Evolutionary conservation across 2,888 invertebrate genomes (phyloP), one percentile per base, ranked within the genome.

Genomic region (Julus scanicus): DNA sequence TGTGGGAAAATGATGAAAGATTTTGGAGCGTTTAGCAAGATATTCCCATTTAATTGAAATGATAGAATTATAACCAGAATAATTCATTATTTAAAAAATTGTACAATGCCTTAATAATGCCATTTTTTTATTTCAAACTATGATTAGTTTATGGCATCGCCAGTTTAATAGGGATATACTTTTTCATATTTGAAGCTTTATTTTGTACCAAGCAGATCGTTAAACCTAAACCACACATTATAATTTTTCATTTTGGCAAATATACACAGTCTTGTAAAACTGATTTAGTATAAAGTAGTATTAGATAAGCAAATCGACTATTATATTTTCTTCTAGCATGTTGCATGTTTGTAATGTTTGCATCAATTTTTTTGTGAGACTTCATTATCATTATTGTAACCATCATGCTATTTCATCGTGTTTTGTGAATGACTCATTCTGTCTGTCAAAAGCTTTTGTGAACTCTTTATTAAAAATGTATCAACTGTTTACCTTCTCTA

Each of bases 391-490:
- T 80, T 80, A 80, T 80, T 80, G 29, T 80, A 80, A 13, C 15
- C 37, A 80, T 80, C 80, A 80, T 80, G 80, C 20, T 80, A 80
- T 80, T 37, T 80, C 80, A 80, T 37, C 80, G 80, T 80, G 80
- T 80, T 80, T 80, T 80, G 80, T 80, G 80, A 80, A 80, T 20
- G 37, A 80, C 80, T 80, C 80, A 80, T 80, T 80, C 37, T 80
- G 37, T 80, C 20, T 80, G 80, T 80, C 80, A 80, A 80, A 80
- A 37, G 80, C 80, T 80, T 80, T 80, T 80, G 80, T 80, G 80
- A 80, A 80, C 80, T 71, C 71, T 80, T 80, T 80, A 80, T 80
- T 80, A 80, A 80, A 80, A 80, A 29, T 80, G 80, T 80, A 80
- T 80, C 37, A 37, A 80, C 80, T 80, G 80, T 80, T 80, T 37